These are phyloP conservation scores for Diploscapter pachys DNA, from an alignment of 1,140 invertebrate species.

Conservation along the genomic window DNA sequence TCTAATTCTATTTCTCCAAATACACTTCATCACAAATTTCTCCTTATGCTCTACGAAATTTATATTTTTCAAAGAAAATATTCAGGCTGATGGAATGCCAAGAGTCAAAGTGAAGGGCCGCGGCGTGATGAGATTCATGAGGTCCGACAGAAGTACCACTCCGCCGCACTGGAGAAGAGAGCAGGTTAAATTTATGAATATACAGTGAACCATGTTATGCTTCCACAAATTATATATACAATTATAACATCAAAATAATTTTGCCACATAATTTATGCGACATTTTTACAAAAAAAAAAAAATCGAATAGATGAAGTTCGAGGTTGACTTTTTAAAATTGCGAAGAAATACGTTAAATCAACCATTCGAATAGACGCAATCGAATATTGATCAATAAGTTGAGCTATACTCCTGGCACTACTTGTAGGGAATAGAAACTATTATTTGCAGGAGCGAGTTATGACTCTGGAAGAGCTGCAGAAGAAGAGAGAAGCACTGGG, in stretches of 20 bases:
- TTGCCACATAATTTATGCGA: no score
- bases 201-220: not conserved
- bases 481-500: slow-evolving; percentile 13
- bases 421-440: not conserved
- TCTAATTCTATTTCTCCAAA: no score
- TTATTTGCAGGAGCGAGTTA: slow-evolving; percentile 29
- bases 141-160: slow-evolving; percentile 8
- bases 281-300: no score
- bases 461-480: slow-evolving; percentile 25
- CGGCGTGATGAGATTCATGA: slow-evolving; percentile 23
- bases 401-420: not conserved
- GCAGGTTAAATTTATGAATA: slow-evolving; percentile 11
- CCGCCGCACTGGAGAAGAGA: slow-evolving; percentile 34
- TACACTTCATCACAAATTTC: no score
- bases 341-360: no score
- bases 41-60: no score
- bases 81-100: slow-evolving; percentile 4
- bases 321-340: no score
- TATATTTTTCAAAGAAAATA: slow-evolving; percentile 17
- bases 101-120: slow-evolving; percentile 34
- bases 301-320: no score
- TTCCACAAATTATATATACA: not conserved
- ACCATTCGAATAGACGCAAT: no score
- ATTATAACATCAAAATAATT: no score
- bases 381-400: no score